phyloP scores from a whole-genome alignment of 2,888 invertebrate species.

The Meloe dianella region DNA sequence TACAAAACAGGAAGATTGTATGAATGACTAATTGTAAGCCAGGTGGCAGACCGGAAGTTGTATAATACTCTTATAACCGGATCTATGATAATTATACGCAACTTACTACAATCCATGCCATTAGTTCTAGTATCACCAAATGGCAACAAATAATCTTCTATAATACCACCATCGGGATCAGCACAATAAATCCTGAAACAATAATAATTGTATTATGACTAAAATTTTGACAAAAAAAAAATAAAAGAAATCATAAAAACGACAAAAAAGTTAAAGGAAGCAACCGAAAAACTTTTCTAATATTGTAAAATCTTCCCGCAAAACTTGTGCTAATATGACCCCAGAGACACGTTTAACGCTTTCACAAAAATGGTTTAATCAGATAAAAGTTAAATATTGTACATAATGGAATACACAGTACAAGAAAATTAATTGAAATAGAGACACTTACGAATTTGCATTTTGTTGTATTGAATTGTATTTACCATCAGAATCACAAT shows the following conservation, averaged over 20 bases:
- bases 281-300: not conserved
- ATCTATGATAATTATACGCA: not conserved
- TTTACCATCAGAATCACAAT: slow-evolving; percentile 63
- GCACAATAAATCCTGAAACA: slow-evolving; percentile 1
- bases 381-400: not conserved
- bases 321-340: not conserved
- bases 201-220: not conserved
- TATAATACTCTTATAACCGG: not conserved
- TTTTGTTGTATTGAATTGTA: slow-evolving; percentile 59
- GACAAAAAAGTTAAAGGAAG: not conserved
- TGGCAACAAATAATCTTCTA: not conserved
- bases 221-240: not conserved
- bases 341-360: not conserved
- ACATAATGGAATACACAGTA: not conserved
- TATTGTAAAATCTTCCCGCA: not conserved
- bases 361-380: slow-evolving; percentile 1
- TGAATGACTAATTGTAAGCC: too few species aligned
- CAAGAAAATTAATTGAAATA: too few species aligned
- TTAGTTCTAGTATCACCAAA: not conserved
- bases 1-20: too few species aligned
- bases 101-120: slow-evolving; percentile 8
- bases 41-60: not conserved
- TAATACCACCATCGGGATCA: not conserved
- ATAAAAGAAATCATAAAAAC: not conserved
- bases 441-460: slow-evolving; percentile 45